Conservation (phyloP, 2,888 invertebrate genomes). For the Harpalus rubripes region DNA sequence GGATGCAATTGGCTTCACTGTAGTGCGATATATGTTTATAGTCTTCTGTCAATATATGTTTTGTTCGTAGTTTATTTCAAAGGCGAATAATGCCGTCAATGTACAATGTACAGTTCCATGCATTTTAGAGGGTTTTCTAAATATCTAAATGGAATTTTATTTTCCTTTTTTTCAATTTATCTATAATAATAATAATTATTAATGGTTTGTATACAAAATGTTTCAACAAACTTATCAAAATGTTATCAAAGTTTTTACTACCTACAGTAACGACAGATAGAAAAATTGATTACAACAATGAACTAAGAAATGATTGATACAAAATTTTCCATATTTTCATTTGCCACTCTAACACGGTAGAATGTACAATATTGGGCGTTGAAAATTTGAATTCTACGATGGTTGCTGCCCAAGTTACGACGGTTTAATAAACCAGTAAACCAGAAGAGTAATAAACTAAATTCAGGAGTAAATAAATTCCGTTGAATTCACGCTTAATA, state of each 20-base stretch:
- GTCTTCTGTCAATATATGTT: slow-evolving; percentile 65
- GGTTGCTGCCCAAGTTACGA: no score
- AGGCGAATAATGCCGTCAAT: slow-evolving; percentile 39
- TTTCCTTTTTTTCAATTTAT: neutral
- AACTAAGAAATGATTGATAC: no score
- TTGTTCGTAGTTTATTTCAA: slow-evolving; percentile 45
- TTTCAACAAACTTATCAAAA: no score
- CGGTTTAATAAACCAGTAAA: neutral
- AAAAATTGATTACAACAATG: no score
- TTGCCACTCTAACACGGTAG: no score
- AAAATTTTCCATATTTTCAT: no score
- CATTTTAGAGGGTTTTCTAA: neutral
- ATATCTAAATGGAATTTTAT: neutral
- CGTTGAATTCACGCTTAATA: neutral
- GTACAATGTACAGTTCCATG: neutral
- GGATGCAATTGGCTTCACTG: slow-evolving; percentile 46
- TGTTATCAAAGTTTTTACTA: no score
- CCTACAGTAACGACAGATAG: no score
- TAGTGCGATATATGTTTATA: slow-evolving; percentile 61
- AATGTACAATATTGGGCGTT: no score
- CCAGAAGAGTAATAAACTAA: neutral
- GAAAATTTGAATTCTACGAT: no score
- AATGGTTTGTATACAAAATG: no score
- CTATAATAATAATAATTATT: no score
- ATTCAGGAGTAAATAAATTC: slow-evolving; percentile 12